Conservation (phyloP, 2,888 invertebrate species). For the Lycophotia porphyrea region DNA sequence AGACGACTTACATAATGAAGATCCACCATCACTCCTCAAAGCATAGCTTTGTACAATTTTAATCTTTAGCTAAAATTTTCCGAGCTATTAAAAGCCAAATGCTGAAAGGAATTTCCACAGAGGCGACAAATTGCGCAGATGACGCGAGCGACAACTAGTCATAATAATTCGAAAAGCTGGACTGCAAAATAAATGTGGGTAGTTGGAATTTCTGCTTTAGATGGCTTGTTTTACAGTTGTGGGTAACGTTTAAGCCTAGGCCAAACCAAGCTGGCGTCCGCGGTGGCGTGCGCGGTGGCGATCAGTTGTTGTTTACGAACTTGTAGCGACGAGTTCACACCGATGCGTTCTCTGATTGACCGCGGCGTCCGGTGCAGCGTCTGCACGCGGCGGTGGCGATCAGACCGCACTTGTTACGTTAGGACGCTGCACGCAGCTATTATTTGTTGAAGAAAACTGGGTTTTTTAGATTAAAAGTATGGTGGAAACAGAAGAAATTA, state of each 20-base stretch:
- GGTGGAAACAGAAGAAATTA: too few relatives aligned
- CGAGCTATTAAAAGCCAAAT: slow-evolving; percentile 58
- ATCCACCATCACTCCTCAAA: slow-evolving; percentile 46
- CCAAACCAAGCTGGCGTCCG: too few relatives aligned
- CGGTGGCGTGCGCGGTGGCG: too few relatives aligned
- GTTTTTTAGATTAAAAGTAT: too few relatives aligned
- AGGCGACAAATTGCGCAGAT: slow-evolving; percentile 45
- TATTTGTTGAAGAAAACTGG: too few relatives aligned
- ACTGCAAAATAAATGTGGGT: slow-evolving; percentile 29
- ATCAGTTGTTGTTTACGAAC: too few relatives aligned
- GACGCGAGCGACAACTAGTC: slow-evolving; percentile 45
- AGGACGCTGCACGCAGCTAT: too few relatives aligned
- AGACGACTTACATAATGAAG: slow-evolving; percentile 44
- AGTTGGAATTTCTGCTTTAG: slow-evolving; percentile 16
- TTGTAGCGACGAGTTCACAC: too few relatives aligned
- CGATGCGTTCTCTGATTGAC: too few relatives aligned
- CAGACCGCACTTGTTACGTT: too few relatives aligned
- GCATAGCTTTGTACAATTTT: slow-evolving; percentile 49
- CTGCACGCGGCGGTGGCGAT: too few relatives aligned
- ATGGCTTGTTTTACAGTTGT: slow-evolving; percentile 20
- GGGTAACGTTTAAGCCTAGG: slow-evolving; percentile 10
- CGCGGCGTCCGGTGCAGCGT: too few relatives aligned
- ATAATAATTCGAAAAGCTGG: slow-evolving; percentile 44
- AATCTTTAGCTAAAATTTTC: slow-evolving; percentile 60
- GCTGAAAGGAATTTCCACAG: slow-evolving; percentile 50